Percentiles rank a stretch among this genome's conserved stretches.
Conservation (phyloP, 2,888 invertebrate species). For the Hymenopus coronatus region DNA sequence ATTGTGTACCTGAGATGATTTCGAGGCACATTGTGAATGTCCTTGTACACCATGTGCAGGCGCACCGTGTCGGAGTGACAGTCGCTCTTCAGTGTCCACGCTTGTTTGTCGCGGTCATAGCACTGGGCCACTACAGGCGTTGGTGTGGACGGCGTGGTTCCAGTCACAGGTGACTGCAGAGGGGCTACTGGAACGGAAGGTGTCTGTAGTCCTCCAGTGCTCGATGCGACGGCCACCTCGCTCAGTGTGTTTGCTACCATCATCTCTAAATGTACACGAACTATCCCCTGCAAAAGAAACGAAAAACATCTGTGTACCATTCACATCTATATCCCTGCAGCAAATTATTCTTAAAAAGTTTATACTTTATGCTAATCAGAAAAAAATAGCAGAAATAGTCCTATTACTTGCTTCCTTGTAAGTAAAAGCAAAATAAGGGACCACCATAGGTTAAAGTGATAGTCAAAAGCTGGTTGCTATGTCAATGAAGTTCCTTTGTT, state of each 20-base stretch:
- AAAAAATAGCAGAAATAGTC: no score
- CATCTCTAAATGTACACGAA: slow-evolving; percentile 71
- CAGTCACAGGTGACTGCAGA: slow-evolving; percentile 47
- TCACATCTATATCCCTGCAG: no score
- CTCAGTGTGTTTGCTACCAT: slow-evolving; percentile 68
- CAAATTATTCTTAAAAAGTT: no score
- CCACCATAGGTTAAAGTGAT: no score
- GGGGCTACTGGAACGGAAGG: slow-evolving; percentile 26
- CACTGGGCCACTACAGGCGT: slow-evolving; percentile 61
- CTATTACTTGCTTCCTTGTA: no score
- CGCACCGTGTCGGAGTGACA: slow-evolving; percentile 72
- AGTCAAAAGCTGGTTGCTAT: no score
- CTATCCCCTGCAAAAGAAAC: slow-evolving; percentile 46
- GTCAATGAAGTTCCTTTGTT: no score
- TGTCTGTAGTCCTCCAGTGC: slow-evolving; percentile 18
- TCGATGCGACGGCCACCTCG: slow-evolving; percentile 44
- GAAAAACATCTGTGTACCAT: no score
- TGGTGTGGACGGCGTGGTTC: slow-evolving; percentile 53
- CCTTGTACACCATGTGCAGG: slow-evolving; percentile 71
- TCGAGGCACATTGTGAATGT: slow-evolving; percentile 73
- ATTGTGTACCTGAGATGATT: slow-evolving; percentile 61
- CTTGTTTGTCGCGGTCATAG: slow-evolving; percentile 78
- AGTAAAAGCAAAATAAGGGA: no score
- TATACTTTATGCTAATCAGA: no score
- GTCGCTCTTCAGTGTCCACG: slow-evolving; percentile 75